A percentile compares a stretch with the other conserved stretches of the same genome.
Evolutionary conservation across 2,888 invertebrate species (phyloP).

Genomic region (Macrosoma leucophasiata): DNA sequence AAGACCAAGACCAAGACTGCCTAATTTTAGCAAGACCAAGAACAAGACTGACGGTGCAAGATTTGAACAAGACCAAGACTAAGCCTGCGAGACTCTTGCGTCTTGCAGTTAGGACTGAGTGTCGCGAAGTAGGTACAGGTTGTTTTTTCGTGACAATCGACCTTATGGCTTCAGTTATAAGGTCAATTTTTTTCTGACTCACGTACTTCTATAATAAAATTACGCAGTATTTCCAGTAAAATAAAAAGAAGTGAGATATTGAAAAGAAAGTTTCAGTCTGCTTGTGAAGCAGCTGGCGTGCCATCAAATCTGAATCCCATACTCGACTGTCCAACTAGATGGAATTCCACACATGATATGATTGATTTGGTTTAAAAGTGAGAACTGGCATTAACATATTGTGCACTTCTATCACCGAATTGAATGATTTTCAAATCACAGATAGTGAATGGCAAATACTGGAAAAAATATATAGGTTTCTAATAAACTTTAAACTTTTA

Average conservation of each 20-base stretch:
- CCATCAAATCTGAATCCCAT: constrained; percentile 27
- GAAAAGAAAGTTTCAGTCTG: constrained; percentile 28
- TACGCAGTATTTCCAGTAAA: constrained; percentile 27
- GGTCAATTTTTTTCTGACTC: constrained; percentile 29
- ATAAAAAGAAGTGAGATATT: constrained; percentile 27
- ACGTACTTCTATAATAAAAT: constrained; percentile 23
- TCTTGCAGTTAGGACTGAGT: no score
- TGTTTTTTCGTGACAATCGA: no score
- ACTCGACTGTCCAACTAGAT: constrained; percentile 26
- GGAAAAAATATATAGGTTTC: constrained; percentile 25
- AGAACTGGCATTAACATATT: constrained; percentile 24
- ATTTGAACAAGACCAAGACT: no score
- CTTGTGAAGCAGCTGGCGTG: constrained; percentile 28
- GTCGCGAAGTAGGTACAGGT: no score
- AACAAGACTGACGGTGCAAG: no score
- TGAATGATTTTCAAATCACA: constrained; percentile 26
- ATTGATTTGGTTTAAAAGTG: constrained; percentile 29
- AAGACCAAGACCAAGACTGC: no score
- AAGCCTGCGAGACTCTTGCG: no score
- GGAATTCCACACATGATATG: constrained; percentile 28
- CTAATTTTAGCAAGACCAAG: no score
- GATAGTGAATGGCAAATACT: constrained; percentile 25
- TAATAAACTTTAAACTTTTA: constrained; percentile 29
- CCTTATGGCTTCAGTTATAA: no score
- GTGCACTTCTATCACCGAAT: constrained; percentile 27